Evolutionary conservation across 2,888 invertebrate species (phyloP).

Genomic region (Hemistola chrysoprasaria): DNA sequence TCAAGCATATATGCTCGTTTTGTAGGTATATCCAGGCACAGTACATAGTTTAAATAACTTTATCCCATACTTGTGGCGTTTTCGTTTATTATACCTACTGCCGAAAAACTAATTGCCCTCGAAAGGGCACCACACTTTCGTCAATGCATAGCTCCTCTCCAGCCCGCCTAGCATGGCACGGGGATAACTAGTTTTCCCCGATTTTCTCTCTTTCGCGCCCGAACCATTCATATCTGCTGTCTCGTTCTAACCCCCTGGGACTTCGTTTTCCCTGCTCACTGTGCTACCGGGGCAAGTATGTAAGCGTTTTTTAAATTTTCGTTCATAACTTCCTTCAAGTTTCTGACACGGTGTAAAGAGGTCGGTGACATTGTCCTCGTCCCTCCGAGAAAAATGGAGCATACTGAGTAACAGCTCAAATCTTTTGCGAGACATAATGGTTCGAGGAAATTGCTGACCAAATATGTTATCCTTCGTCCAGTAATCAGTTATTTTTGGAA

Average conservation of each 20-base stretch:
- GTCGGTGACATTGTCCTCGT: constrained; percentile 31
- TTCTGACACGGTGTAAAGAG: constrained; percentile 10
- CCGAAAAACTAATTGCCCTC: constrained; percentile 31
- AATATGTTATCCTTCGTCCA: constrained; percentile 34
- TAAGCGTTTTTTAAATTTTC: not conserved
- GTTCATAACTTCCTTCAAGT: not conserved
- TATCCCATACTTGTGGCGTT: too few species aligned
- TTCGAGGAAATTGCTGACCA: constrained; percentile 29
- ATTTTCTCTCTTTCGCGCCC: too few species aligned
- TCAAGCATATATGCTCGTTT: constrained; percentile 7
- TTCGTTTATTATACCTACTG: too few species aligned
- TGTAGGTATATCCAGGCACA: constrained; percentile 8
- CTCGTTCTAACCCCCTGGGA: too few species aligned
- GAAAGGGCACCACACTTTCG: constrained; percentile 32
- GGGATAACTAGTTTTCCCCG: too few species aligned
- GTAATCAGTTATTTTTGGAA: constrained; percentile 38
- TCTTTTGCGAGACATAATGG: constrained; percentile 34
- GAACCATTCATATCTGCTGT: too few species aligned
- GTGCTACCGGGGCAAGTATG: not conserved
- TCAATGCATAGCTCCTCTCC: constrained; percentile 28
- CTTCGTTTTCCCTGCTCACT: too few species aligned
- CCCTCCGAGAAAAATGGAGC: constrained; percentile 40
- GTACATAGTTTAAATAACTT: constrained; percentile 7
- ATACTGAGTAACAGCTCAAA: constrained; percentile 38
- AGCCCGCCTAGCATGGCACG: too few species aligned